Base-by-base conservation (phyloP, 2,888 invertebrate genomes). In the Thymelicus lineola region DNA sequence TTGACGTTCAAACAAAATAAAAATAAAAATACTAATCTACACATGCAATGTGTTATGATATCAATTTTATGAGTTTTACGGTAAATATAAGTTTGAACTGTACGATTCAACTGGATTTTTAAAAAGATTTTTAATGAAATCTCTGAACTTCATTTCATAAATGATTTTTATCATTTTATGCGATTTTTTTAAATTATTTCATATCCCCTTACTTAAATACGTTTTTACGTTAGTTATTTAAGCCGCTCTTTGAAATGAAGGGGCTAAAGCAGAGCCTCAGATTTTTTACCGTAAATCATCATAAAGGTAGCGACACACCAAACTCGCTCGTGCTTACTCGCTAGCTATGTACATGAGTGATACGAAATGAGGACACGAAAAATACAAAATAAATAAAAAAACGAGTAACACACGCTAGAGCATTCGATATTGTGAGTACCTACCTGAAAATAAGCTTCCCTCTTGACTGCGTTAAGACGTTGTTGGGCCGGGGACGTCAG, bases 371-470 rank as follows among this genome's bases (percentile, higher is more conserved):
- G 3, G 38, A 59, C 58, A 70, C 58, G 53, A 48, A 60, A 35
- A 66, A 48, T 46, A 64, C 36, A 70, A 64, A 70, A 68, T 36
- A 46, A 55, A 62, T 46, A 62, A 50, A 62, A 46, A 42, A 53
- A 60, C 45, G 42, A 55, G 14, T 7, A 42, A 50, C 36, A 60
- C 7, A 60, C 61, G 69, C 58, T 66, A 57, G 15, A 38, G 58
- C 58, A 66, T 66, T 58, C 58, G 45, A 46, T 35, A 58, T 46
- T 36, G 48, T 38, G 35, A 50, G 66, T 66, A 66, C 66, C 66
- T 66, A 66, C 66, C 66, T 59, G 66, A 66, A 59, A 50, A 59
- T 50, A 66, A 59, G 48, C 59, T 66, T 59, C 59, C 50, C 9
- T 66, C 46, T 35, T 42, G 60, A 66, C 9, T 35, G 17, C 46